These are phyloP conservation scores for Stomorhina lunata DNA, from an alignment of 2,888 invertebrate genomes.

Conservation along the genomic window DNA sequence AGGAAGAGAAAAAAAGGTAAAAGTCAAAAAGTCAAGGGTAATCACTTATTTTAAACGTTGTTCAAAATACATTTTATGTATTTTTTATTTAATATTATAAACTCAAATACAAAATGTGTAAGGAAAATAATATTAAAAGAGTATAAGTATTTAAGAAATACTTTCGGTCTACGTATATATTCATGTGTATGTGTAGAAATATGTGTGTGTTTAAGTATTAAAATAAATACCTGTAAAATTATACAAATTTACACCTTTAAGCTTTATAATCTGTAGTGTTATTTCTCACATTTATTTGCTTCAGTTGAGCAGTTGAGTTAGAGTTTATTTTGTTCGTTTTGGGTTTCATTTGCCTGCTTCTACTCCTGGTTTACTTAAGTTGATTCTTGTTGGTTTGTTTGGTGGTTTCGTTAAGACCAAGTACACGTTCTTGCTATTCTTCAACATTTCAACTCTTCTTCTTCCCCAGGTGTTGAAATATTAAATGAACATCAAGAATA, in stretches of 20 bases:
- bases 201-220: neutral
- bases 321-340: too few species aligned
- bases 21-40: conserved; percentile 64
- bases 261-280: conserved; percentile 17
- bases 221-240: conserved; percentile 26
- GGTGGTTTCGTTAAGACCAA: conserved; percentile 35
- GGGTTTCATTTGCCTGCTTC: neutral
- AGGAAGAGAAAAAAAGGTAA: conserved; percentile 26
- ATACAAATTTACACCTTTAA: conserved; percentile 44
- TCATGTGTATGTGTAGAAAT: neutral
- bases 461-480: conserved; percentile 40
- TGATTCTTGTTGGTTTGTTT: conserved; percentile 11
- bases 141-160: conserved; percentile 13
- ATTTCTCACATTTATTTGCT: conserved; percentile 27
- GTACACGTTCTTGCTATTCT: neutral
- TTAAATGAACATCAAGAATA: conserved; percentile 28
- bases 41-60: conserved; percentile 63
- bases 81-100: conserved; percentile 4
- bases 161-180: neutral
- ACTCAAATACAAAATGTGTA: neutral
- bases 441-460: conserved; percentile 15
- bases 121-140: neutral
- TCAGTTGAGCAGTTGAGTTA: too few species aligned
- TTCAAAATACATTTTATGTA: conserved; percentile 42
- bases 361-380: neutral